These are phyloP conservation scores for Saccopteryx leptura DNA, from an alignment of 2,113 vertebrate genomes.

Conservation along the genomic window DNA sequence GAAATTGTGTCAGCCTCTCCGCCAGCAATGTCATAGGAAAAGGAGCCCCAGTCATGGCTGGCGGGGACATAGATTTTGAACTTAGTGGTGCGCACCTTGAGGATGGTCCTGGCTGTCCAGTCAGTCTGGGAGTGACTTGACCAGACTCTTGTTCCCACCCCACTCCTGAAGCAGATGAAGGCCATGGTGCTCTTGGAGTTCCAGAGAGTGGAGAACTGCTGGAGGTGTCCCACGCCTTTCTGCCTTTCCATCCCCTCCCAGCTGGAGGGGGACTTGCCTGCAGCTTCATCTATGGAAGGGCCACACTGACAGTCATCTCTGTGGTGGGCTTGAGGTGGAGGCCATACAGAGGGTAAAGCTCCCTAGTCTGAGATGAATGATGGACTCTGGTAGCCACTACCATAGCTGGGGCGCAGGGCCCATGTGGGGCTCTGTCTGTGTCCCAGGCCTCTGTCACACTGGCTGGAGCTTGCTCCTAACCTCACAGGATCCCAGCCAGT, in stretches of 20 bases:
- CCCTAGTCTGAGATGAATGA: constrained; percentile 92
- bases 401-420: constrained; percentile 65
- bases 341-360: constrained; percentile 91
- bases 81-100: constrained; percentile 93
- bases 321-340: constrained; percentile 94
- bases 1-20: constrained; percentile 95
- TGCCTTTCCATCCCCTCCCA: constrained; percentile 96
- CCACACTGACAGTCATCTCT: constrained; percentile 94
- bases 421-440: accelerated
- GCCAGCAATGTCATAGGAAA: constrained; percentile 92
- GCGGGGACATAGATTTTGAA: constrained; percentile 95
- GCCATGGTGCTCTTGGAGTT: constrained; percentile 96
- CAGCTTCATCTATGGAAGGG: constrained; percentile 93
- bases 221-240: constrained; percentile 93
- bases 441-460: not conserved
- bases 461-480: no score
- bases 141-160: constrained; percentile 93
- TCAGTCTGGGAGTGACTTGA: constrained; percentile 90
- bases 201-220: constrained; percentile 93
- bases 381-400: constrained; percentile 93
- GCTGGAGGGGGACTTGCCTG: constrained; percentile 95
- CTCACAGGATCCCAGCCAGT: not conserved
- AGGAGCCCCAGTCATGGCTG: constrained; percentile 95
- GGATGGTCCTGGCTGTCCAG: constrained; percentile 92
- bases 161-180: constrained; percentile 94